Conservation (phyloP, 2,888 invertebrate genomes). For the Fragum fragum region DNA sequence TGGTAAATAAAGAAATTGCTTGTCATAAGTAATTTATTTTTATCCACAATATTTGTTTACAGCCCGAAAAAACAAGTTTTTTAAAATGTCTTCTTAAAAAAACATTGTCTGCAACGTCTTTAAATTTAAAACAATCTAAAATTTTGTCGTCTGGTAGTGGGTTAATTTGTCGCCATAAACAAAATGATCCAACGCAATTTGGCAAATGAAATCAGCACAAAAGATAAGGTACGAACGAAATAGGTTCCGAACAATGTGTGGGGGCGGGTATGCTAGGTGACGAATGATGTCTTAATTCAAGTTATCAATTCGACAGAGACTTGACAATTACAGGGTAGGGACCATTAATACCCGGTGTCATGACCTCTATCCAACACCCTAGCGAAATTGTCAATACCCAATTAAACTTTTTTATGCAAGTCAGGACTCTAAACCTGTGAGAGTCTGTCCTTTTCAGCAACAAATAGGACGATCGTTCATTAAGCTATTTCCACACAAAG, state of each 20-base stretch:
- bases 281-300: slow-evolving; percentile 24
- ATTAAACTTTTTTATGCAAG: slow-evolving; percentile 7
- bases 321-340: slow-evolving; percentile 18
- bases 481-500: too few relatives aligned
- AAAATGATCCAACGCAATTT: background rate
- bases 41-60: too few relatives aligned
- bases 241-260: slow-evolving; percentile 17
- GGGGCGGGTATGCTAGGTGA: slow-evolving; percentile 25
- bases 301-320: background rate
- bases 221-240: background rate
- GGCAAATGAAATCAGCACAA: background rate
- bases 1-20: too few relatives aligned
- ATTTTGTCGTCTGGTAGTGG: too few relatives aligned
- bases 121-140: too few relatives aligned
- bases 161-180: background rate
- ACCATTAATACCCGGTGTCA: slow-evolving; percentile 19
- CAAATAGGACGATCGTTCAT: too few relatives aligned
- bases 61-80: too few relatives aligned
- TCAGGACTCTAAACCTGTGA: background rate
- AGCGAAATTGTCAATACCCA: background rate
- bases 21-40: too few relatives aligned
- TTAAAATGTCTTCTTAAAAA: too few relatives aligned
- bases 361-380: slow-evolving; percentile 14
- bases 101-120: too few relatives aligned
- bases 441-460: too few relatives aligned